Evolutionary conservation across 2,888 invertebrate genomes (phyloP), one percentile per base, ranked within the genome.

Genomic region (Anthoptus insignis): DNA sequence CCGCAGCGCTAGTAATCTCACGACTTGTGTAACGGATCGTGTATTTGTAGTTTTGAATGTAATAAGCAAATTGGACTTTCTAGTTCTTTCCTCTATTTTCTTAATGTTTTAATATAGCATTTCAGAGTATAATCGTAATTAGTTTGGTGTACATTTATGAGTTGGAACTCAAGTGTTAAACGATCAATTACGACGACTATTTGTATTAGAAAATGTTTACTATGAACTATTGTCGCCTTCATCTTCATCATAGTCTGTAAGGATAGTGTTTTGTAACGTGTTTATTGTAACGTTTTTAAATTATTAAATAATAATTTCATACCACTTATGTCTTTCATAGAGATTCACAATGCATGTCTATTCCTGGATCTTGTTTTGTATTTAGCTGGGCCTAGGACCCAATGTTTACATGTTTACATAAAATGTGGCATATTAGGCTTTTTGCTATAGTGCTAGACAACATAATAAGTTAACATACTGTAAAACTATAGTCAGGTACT

Each of bases 221-320:
- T 61, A 37, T 56, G 27, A 63, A 63, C 49, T 29, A 49, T 56
- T 63, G 54, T 63, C 63, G 29, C 39, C 56, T 56, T 63, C 49
- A 63, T 63, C 63, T 63, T 47, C 47, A 47, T 47, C 34, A 29
- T 63, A 63, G 63, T 49, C 56, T 13, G 27, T 56, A 63, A 63
- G 49, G 37, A 54, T 63, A 63, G 63, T 63, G 63, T 63, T 63
- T 63, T 63, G 63, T 63, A 63, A 61, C 29, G 63, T 63, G 63
- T 63, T 63, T 63, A 63, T 61, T 63, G 63, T 63, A 56, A 63
- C 49, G 56, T 56, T 63, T 47, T 63, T 63, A 63, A 63, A 63
- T 63, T 63, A 63, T 63, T 63, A 37, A 56, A 56, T 47, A 47
- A 49, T 63, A 53, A 16, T 54, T 61, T 63, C 56, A 37, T 63